Percentiles rank a stretch among this genome's conserved stretches.
These are phyloP conservation scores for Philopedon plagiatum DNA, from an alignment of 2,888 invertebrate genomes.

Conservation along the genomic window DNA sequence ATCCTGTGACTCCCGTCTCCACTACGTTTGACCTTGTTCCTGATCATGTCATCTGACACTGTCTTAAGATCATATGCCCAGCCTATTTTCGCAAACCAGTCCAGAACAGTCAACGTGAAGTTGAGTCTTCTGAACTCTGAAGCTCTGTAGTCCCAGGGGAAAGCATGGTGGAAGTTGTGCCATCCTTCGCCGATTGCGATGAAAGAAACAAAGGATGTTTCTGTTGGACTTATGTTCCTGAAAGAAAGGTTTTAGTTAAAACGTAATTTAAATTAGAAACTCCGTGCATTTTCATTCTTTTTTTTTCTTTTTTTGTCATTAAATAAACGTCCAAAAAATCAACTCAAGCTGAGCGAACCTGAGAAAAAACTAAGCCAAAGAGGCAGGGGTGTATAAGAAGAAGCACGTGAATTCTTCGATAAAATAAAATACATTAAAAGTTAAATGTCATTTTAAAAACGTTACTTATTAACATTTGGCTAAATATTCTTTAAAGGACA, in stretches of 20 bases:
- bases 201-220: slow-evolving; percentile 78
- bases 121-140: slow-evolving; percentile 81
- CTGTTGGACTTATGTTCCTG: slow-evolving; percentile 78
- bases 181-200: slow-evolving; percentile 84
- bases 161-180: slow-evolving; percentile 90
- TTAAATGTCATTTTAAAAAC: too few relatives aligned
- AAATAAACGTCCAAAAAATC: too few relatives aligned
- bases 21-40: slow-evolving; percentile 74
- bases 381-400: too few relatives aligned
- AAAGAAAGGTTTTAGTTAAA: neutral
- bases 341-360: too few relatives aligned
- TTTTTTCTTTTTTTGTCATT: too few relatives aligned
- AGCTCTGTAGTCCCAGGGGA: slow-evolving; percentile 76
- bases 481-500: too few relatives aligned
- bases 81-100: slow-evolving; percentile 86
- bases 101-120: slow-evolving; percentile 83
- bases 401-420: too few relatives aligned
- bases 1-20: slow-evolving; percentile 68
- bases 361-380: too few relatives aligned
- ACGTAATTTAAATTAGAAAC: too few relatives aligned
- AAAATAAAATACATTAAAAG: too few relatives aligned
- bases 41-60: slow-evolving; percentile 79
- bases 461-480: too few relatives aligned
- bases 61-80: slow-evolving; percentile 91
- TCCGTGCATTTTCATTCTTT: too few relatives aligned